Evolutionary conservation across 2,888 invertebrate genomes (phyloP).

Genomic region (Molorchus minor): DNA sequence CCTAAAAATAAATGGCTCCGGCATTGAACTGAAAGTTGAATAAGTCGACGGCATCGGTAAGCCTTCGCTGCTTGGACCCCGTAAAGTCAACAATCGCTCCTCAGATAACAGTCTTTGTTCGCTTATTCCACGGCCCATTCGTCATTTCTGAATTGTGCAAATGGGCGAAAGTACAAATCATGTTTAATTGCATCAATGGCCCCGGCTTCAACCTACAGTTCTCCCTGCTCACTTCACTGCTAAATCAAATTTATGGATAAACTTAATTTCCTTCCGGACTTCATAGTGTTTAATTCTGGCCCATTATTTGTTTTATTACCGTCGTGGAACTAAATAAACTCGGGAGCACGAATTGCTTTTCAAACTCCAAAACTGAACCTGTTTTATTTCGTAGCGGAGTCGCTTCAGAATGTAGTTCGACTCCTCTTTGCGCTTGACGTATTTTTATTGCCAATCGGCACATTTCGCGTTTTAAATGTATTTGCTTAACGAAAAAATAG

Average conservation of each 20-base stretch:
- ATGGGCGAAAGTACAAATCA: constrained; percentile 62
- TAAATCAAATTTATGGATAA: constrained; percentile 65
- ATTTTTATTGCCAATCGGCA: no score
- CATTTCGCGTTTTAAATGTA: no score
- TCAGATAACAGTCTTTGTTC: constrained; percentile 60
- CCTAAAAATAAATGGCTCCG: constrained; percentile 53
- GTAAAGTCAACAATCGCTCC: constrained; percentile 57
- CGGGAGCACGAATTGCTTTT: constrained; percentile 42
- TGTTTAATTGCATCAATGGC: constrained; percentile 65
- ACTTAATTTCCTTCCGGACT: constrained; percentile 63
- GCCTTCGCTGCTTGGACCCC: constrained; percentile 27
- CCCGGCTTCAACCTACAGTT: constrained; percentile 54
- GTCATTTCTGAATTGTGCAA: constrained; percentile 60
- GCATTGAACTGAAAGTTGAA: constrained; percentile 50
- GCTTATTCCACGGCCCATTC: constrained; percentile 57
- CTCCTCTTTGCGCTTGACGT: not conserved
- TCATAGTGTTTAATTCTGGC: constrained; percentile 60
- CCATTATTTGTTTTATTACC: constrained; percentile 60
- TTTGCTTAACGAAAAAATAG: no score
- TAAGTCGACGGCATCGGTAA: constrained; percentile 43
- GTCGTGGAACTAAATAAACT: constrained; percentile 49
- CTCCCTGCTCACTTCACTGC: constrained; percentile 59
- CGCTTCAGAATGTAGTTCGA: not conserved
- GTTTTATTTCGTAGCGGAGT: constrained; percentile 15
- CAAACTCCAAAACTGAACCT: constrained; percentile 34